Base-by-base conservation (phyloP, 1,140 invertebrate species). In the Meteorus sp. region DNA sequence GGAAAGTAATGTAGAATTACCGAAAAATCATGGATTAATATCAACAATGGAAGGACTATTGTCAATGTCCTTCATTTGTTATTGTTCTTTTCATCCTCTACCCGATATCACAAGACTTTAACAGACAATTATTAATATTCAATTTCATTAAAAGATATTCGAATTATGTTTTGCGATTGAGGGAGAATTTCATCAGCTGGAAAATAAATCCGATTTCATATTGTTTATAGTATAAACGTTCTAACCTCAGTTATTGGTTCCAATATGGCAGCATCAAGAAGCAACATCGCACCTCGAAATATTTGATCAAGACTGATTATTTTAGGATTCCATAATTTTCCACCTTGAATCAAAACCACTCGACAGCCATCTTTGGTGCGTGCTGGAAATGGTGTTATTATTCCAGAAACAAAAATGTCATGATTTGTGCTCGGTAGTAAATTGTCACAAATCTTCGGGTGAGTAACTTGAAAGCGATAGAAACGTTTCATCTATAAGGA, bases 291-390 rank as follows among this genome's bases (percentile, higher is more conserved):
- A 13, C 81, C 78, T 62, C 82, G 79, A 29, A 88, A 85, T 17
- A 89, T 74, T 52, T 88, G 81, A 8, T 79, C 71, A 9, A 88
- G 33, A 0, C 70, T 68, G 1, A 85, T 73, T 64, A 82, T 65
- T 43, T 85, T 88, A 0, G 86, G 79, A 59, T 89, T 87, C 88
- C 88, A 89, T 68, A 79, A 85, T 57, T 76, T 79, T 60, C 87
- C 86, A 44, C 69, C 71, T 62, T 87, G 79, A 0, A 86, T 25
- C 1, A 86, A 62, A 33, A 88, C 60, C 2, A 88, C 65, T 65
- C 87, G 77, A 15, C 77, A 69, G 13, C 86, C 86, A 8, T 82
- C 70, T 37, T 78, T 67, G 45, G 74, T 80, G 55, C 86, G 78
- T 13, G 72, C 67, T 8, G 87, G 87, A 25, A 86, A 61, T 9